phyloP scores from a whole-genome alignment of 2,797 vertebrate genomes.

The Aulostomus chinensis region DNA sequence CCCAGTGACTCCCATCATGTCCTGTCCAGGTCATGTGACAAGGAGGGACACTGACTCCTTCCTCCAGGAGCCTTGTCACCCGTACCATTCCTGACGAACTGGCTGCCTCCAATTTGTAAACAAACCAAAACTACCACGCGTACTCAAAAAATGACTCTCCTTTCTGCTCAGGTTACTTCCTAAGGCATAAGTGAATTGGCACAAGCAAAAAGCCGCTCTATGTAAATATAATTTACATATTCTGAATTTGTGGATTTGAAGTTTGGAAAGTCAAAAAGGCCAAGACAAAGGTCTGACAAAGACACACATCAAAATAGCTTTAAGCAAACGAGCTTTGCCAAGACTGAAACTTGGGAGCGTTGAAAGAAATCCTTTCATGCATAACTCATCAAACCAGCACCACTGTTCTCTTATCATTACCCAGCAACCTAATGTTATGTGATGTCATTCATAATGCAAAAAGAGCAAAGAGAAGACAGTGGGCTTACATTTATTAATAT shows the following conservation, averaged over 20 bases:
- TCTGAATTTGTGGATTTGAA: slow-evolving; percentile 52
- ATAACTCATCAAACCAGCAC: slow-evolving; percentile 74
- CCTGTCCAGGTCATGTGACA: no score
- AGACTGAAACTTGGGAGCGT: slow-evolving; percentile 53
- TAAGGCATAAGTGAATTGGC: slow-evolving; percentile 29
- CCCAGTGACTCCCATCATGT: no score
- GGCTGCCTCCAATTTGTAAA: no score
- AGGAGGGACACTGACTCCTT: no score
- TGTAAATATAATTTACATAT: slow-evolving; percentile 29
- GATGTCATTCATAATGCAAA: slow-evolving; percentile 76
- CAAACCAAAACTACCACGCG: no score
- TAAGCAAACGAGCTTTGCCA: slow-evolving; percentile 56
- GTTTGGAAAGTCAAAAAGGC: slow-evolving; percentile 62
- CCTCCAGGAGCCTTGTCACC: no score
- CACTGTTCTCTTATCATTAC: slow-evolving; percentile 74
- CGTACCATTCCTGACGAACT: no score
- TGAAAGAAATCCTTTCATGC: slow-evolving; percentile 73
- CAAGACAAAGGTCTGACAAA: slow-evolving; percentile 63
- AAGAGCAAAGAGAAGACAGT: slow-evolving; percentile 69
- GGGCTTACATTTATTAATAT: slow-evolving; percentile 68
- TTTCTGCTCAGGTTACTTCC: no score
- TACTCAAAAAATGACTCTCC: no score
- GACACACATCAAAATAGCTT: slow-evolving; percentile 66
- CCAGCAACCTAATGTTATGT: slow-evolving; percentile 70
- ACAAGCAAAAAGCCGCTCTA: slow-evolving; percentile 19